Conservation (phyloP, 1,140 invertebrate species). For the Agrilus planipennis region DNA sequence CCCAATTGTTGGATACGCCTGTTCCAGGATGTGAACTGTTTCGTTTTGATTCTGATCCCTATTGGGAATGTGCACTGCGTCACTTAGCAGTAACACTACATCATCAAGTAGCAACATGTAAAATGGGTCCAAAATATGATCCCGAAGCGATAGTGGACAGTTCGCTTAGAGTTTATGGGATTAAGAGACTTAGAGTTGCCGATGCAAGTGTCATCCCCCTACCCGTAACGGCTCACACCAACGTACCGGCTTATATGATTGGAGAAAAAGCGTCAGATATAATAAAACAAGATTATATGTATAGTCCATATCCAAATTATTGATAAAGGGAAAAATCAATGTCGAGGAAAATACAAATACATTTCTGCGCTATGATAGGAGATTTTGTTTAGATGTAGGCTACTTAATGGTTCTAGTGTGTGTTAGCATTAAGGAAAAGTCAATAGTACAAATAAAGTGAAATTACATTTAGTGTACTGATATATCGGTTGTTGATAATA, state of each 20-base stretch:
- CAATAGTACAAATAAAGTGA: too few relatives aligned
- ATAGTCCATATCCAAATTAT: background rate
- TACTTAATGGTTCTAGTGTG: too few relatives aligned
- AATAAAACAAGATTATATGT: constrained; percentile 49
- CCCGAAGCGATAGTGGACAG: constrained; percentile 55
- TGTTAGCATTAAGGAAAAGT: too few relatives aligned
- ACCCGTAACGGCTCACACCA: constrained; percentile 57
- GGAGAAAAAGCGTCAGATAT: constrained; percentile 76
- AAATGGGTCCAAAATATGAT: constrained; percentile 58
- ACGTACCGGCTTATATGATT: constrained; percentile 68
- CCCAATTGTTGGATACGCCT: constrained; percentile 30
- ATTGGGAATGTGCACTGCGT: constrained; percentile 54
- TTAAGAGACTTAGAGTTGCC: constrained; percentile 51
- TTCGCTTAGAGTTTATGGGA: constrained; percentile 51
- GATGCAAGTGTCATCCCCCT: constrained; percentile 64
- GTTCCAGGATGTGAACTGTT: constrained; percentile 50
- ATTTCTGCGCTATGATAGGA: background rate
- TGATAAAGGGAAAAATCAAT: too few relatives aligned
- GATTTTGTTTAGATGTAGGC: too few relatives aligned
- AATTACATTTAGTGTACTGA: too few relatives aligned
- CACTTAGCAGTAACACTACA: constrained; percentile 52
- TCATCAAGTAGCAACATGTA: constrained; percentile 54
- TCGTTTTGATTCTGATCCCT: constrained; percentile 44
- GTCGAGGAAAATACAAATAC: background rate
- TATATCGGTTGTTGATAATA: too few relatives aligned